These are phyloP conservation scores for Misgurnus mizolepis DNA, from an alignment of 2,113 vertebrate genomes.

Conservation along the genomic window DNA sequence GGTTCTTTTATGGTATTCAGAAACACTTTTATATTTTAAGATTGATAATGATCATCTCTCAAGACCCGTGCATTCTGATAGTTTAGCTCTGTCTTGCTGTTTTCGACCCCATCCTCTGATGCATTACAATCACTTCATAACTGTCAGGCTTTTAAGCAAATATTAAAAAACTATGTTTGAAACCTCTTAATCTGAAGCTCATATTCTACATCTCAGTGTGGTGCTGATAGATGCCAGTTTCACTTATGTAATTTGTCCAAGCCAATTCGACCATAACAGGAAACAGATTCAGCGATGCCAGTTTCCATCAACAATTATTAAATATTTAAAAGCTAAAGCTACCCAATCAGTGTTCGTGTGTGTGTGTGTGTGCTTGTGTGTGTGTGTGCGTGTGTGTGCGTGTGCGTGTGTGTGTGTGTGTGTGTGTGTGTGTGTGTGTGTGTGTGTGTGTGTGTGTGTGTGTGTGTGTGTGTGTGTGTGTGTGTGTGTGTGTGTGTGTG, in stretches of 20 bases:
- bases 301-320: constrained; percentile 50
- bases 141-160: background rate
- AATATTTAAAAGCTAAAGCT: constrained; percentile 42
- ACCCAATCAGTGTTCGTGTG: constrained; percentile 13
- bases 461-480: background rate
- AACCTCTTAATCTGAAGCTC: constrained; percentile 8
- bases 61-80: no score
- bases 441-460: background rate
- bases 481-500: no score
- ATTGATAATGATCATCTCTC: no score
- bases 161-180: background rate
- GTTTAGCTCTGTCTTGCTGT: no score
- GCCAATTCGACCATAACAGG: constrained; percentile 30
- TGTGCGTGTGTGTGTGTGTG: no score
- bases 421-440: no score
- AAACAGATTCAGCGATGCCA: constrained; percentile 48
- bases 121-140: background rate
- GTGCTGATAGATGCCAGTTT: constrained; percentile 11
- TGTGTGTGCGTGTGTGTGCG: no score
- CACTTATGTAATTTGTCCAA: constrained; percentile 30
- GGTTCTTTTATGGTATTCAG: no score
- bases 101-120: no score
- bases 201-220: background rate
- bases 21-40: no score
- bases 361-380: background rate